Conservation (phyloP, 2,888 invertebrate species). For the Pseudococcus jackbeardsleyi region DNA sequence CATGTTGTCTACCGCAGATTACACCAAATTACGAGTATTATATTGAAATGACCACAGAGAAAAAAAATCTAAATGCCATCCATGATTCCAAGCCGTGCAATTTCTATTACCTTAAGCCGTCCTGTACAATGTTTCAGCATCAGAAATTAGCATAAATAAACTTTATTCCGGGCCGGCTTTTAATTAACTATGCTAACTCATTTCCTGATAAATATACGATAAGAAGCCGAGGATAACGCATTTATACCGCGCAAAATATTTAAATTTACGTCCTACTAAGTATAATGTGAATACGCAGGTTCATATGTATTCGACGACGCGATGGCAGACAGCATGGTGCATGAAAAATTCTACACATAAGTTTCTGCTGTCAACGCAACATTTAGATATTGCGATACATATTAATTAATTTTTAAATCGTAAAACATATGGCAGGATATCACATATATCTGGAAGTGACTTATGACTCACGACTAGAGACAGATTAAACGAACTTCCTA, state of each 20-base stretch:
- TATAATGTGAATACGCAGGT: background rate
- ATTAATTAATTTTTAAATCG: background rate
- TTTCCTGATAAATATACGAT: slow-evolving; percentile 15
- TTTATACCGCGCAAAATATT: slow-evolving; percentile 14
- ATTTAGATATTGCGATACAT: background rate
- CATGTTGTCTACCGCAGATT: no score
- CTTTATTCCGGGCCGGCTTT: background rate
- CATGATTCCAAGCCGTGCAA: background rate
- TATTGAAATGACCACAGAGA: no score
- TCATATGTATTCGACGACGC: background rate
- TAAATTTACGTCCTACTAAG: background rate
- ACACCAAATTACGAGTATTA: no score
- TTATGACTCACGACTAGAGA: no score
- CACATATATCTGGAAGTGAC: no score
- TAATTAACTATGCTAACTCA: slow-evolving; percentile 16
- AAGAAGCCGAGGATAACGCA: slow-evolving; percentile 15
- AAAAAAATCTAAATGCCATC: no score
- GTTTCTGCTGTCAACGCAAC: background rate
- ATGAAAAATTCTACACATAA: background rate
- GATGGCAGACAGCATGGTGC: background rate
- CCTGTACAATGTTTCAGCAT: background rate
- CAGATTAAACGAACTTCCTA: no score
- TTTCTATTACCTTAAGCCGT: slow-evolving; percentile 1
- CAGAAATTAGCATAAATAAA: slow-evolving; percentile 10
- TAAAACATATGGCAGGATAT: no score